phyloP scores from a whole-genome alignment of 2,113 vertebrate genomes.

The Neolamprologus hecqui region DNA sequence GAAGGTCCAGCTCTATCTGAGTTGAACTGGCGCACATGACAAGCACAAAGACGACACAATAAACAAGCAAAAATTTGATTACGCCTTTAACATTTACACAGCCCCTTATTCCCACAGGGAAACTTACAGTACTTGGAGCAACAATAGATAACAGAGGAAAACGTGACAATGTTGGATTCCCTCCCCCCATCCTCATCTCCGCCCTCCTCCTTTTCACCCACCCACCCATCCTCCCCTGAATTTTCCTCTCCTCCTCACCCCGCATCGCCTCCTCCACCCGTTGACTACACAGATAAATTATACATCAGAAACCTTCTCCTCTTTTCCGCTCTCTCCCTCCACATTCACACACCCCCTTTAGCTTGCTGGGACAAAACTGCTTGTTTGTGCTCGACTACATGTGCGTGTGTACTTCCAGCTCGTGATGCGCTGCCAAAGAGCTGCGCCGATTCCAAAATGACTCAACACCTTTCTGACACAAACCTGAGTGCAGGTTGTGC shows the following conservation, averaged over 20 bases:
- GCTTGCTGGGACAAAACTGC: background rate
- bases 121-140: background rate
- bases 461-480: background rate
- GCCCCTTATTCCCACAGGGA: background rate
- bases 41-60: background rate
- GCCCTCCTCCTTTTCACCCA: background rate
- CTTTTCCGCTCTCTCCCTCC: background rate
- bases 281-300: conserved; percentile 54
- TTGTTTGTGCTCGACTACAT: background rate
- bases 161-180: conserved; percentile 7
- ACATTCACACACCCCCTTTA: background rate
- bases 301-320: conserved; percentile 54
- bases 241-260: conserved; percentile 6
- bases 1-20: background rate
- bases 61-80: background rate
- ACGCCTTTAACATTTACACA: background rate
- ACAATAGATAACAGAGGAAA: background rate
- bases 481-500: background rate
- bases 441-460: background rate
- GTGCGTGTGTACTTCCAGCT: background rate
- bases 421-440: background rate
- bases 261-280: conserved; percentile 9
- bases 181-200: background rate
- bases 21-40: background rate
- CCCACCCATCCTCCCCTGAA: conserved; percentile 8